Base-by-base conservation (phyloP, 2,888 invertebrate genomes). In the Drosophila silvestris region DNA sequence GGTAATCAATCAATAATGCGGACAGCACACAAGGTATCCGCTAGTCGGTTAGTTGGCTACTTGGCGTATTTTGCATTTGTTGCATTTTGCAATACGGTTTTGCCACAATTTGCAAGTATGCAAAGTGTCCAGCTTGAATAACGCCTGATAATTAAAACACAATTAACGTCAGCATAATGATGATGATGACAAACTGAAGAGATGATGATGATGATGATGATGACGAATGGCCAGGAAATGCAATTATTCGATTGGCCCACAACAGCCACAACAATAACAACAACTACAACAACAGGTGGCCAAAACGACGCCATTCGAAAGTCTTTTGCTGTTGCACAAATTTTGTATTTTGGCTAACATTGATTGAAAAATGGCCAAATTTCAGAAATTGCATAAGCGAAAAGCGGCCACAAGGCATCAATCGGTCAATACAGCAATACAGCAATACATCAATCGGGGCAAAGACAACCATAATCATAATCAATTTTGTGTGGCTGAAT, bases 191-290 rank as follows among this genome's bases (percentile, higher is more conserved):
- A 44, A 12, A 5, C 22, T 47, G 47, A 22, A 22, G 44, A 22
- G 62, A 56, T 47, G 74, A 51, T 53, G 51, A 59, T 53, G 67
- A 26, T 26, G 26, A 26, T 26, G 26, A 59, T 51, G 67, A 71
- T 79, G 75, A 79, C 59, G 65, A 62, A 51, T 72, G 69, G 74
- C 58, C 89, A 89, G 91, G 91, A 90, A 87, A 89, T 89, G 89
- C 89, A 90, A 90, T 87, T 90, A 87, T 90, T 89, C 85, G 89
- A 85, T 85, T 85, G 89, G 87, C 85, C 87, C 91, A 89, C 89
- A 57, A 57, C n/a, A 57, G 28, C 33, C 22, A 37, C 41, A 41
- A 41, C 41, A 19, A 41, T 7, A 47, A 7, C 26, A 22, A 22
- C 44, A 44, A 26, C 54, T 22, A 22, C 33, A 54, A 56, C 56